A percentile compares a stretch with the other conserved stretches of the same genome.
Conservation (phyloP, 1,140 invertebrate species). For the Prorops nasuta region DNA sequence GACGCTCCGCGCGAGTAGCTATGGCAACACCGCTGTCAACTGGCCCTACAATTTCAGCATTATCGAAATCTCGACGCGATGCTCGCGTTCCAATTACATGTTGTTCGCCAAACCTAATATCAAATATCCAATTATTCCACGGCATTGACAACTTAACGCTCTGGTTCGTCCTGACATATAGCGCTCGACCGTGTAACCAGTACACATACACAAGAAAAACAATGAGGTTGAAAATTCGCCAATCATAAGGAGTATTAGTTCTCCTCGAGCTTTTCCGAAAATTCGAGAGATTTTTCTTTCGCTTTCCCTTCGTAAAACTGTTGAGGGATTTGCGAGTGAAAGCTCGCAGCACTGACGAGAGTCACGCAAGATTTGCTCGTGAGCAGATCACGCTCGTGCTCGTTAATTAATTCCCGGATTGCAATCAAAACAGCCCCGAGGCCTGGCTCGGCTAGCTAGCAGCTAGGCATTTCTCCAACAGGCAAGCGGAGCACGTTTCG, state of each 20-base stretch:
- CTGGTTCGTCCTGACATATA: no score
- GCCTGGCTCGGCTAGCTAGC: constrained; percentile 9
- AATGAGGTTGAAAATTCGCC: no score
- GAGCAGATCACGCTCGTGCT: constrained; percentile 28
- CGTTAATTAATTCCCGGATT: constrained; percentile 45
- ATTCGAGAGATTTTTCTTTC: no score
- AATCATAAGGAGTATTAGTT: no score
- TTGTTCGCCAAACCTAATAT: background rate
- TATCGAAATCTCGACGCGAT: background rate
- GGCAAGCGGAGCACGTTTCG: constrained; percentile 4
- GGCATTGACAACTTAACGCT: background rate
- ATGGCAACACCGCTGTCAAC: background rate
- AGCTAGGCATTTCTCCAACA: no score
- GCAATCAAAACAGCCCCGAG: constrained; percentile 36
- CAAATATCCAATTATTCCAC: background rate
- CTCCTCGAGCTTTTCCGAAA: no score
- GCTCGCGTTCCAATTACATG: background rate
- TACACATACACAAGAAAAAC: no score
- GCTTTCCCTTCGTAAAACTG: no score
- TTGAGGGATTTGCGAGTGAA: no score
- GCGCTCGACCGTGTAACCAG: no score
- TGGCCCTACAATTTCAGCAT: background rate
- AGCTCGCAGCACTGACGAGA: constrained; percentile 27
- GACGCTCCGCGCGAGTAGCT: background rate
- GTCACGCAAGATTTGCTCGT: constrained; percentile 39